Conservation (phyloP, 2,113 vertebrate species). For the Albula goreensis region DNA sequence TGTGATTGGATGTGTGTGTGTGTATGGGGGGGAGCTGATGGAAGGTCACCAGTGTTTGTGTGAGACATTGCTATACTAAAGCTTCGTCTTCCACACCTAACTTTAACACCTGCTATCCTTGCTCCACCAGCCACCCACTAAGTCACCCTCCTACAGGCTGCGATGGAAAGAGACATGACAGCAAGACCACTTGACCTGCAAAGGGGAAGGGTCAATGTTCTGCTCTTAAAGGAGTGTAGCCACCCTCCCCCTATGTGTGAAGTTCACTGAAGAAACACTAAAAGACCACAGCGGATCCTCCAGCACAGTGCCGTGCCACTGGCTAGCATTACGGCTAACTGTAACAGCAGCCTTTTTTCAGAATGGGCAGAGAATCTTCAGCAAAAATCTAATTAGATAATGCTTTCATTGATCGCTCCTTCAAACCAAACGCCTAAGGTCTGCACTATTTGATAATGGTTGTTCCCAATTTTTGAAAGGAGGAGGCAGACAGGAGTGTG, state of each 20-base stretch:
- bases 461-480: neutral
- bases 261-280: neutral
- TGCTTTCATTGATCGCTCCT: constrained; percentile 12
- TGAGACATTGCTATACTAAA: neutral
- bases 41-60: neutral
- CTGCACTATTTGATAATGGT: neutral
- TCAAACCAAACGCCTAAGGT: neutral
- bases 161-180: neutral
- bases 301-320: neutral
- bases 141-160: neutral
- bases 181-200: neutral
- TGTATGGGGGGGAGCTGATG: neutral
- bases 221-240: neutral
- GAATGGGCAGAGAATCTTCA: neutral
- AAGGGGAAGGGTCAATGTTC: neutral
- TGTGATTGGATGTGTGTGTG: neutral
- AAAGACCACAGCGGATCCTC: neutral
- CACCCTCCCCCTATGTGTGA: too few relatives aligned
- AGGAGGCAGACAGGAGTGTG: neutral
- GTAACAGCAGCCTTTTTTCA: neutral
- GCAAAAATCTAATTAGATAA: neutral
- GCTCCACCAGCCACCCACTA: neutral
- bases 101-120: neutral
- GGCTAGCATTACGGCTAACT: neutral
- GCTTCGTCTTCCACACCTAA: neutral